Evolutionary conservation across 2,888 invertebrate genomes (phyloP), one percentile per base, ranked within the genome.

Genomic region (Mellilla xanthometata): DNA sequence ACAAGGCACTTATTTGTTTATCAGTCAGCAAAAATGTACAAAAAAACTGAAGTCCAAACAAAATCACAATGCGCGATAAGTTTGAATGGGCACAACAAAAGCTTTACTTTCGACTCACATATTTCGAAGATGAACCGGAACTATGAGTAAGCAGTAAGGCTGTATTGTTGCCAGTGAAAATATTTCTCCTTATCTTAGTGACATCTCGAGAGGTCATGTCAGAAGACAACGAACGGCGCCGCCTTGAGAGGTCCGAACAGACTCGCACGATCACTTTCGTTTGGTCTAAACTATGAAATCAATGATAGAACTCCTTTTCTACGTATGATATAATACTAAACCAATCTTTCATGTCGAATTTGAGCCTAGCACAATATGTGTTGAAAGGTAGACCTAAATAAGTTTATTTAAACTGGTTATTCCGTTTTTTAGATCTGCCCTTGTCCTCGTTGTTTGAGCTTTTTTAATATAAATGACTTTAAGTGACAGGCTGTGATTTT

Each of bases 151-250:
- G 57, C 49, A 40, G 23, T 44, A 33, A 26, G 13, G 33, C 11
- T 26, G 48, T 39, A 42, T 42, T 40, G 34, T 40, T 12, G 35
- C 19, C 31, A 40, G 51, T 52, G 51, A 53, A 53, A 55, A 49
- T 48, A 49, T 52, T 48, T 52, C 8, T 23, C 35, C 24, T 52
- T 54, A 54, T 58, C 45, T 23, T 26, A 41, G 53, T 43, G 54
- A 58, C 54, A 60, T 56, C 48, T 54, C 24, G 32, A 48, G 49
- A 50, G 53, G 53, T 51, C 52, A 43, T 43, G 51, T 51, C 51
- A 27, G 39, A 31, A 27, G 52, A 34, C 47, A 43, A 48, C 36
- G 51, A 44, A 43, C 27, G 30, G 12, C 26, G 27, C 24, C 26
- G 34, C 23, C 36, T 36, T 39, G 36, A 29, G n/a, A n/a, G n/a